A percentile compares a stretch with the other conserved stretches of the same genome.
Evolutionary conservation across 2,113 vertebrate genomes (phyloP).

Genomic region (Oxygymnocypris stewartii): DNA sequence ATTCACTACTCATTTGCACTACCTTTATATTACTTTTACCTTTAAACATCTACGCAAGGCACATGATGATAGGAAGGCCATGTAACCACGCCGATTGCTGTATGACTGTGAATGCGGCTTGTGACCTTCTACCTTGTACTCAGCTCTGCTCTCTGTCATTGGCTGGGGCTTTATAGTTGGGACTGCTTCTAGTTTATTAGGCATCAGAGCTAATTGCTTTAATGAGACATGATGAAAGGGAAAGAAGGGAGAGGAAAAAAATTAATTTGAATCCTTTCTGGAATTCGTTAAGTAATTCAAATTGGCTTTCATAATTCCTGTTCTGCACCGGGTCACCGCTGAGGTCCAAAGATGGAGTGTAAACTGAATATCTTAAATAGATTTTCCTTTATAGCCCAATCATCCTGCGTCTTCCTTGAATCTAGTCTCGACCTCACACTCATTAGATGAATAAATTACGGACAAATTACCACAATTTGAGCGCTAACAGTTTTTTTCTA

Average conservation of each 20-base stretch:
- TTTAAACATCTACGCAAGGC: not conserved
- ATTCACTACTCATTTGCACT: not conserved
- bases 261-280: conserved; percentile 51
- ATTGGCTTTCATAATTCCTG: conserved; percentile 56
- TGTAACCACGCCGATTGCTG: not conserved
- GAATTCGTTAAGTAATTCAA: conserved; percentile 55
- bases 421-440: conserved; percentile 44
- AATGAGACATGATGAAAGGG: conserved; percentile 49
- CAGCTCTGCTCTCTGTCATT: conserved; percentile 65
- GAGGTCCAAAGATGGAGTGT: conserved; percentile 36
- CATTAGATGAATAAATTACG: conserved; percentile 52
- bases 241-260: not conserved
- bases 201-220: conserved; percentile 56
- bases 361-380: conserved; percentile 50
- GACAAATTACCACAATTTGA: conserved; percentile 38
- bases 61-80: not conserved
- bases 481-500: conserved; percentile 24
- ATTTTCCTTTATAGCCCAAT: conserved; percentile 54
- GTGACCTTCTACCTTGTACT: conserved; percentile 83
- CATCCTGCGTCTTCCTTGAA: conserved; percentile 42
- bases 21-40: not conserved
- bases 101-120: conserved; percentile 9
- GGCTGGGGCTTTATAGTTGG: conserved; percentile 30
- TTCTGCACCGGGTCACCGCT: conserved; percentile 31
- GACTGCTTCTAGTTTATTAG: conserved; percentile 52